Evolutionary conservation across 2,113 vertebrate genomes (phyloP), one percentile per base, ranked within the genome.

Genomic region (Heloderma charlesbogerti): DNA sequence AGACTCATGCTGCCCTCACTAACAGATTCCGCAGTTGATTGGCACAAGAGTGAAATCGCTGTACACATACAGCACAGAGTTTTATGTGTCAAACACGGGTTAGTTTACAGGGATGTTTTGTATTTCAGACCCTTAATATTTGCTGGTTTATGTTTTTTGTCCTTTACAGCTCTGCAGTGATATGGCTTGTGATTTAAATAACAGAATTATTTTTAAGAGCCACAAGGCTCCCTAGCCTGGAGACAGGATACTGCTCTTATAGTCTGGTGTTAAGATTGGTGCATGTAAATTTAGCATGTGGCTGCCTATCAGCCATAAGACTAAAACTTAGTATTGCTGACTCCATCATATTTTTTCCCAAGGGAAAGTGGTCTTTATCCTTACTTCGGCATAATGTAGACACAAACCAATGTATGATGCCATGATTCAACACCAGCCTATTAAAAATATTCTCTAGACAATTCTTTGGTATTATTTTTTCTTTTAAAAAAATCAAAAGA

Each of bases 131-230:
- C 34, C 45, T 67, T 88, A 48, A 48, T n/a, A 29, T 45, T 43
- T 6, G 7, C 40, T 78, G 74, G 15, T 67, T 54, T 48, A n/a
- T 4, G 16, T 2, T 34, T 34, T 66, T 48, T 79, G 7, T 27
- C 40, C 60, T 67, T 66, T 80, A 57, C 31, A 48, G 37, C 29
- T 80, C 29, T 71, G 48, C 0, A 40, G 63, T 72, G 71, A 48
- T 43, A 40, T 40, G 8, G 25, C 29, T 88, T 88, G 43, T 79
- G 74, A 27, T 27, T 63, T 40, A 37, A 84, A 84, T 67, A 54
- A 48, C n/a, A 83, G 16, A 66, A 22, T 88, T 51, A 80, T 88
- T 37, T 54, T 88, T 81, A 81, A 16, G 87, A 69, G 34, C 48
- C 79, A 57, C 66, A 82, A 72, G 27, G n/a, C 15, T 81, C 10